Evolutionary conservation across 2,113 vertebrate species (phyloP).

Genomic region (Pionites leucogaster): DNA sequence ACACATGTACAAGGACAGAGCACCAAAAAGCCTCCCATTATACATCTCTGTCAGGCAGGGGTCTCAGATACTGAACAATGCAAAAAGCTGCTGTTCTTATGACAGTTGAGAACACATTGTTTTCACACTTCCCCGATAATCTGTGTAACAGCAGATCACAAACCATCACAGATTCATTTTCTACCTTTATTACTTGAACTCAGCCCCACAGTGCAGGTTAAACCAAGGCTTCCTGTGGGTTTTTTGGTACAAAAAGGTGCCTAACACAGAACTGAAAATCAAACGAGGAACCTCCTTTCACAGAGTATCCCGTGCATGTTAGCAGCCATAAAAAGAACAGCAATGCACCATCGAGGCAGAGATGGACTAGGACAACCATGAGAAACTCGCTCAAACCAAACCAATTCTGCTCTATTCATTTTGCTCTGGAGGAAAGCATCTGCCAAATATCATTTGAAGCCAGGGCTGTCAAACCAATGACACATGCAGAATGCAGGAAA

Average conservation of each 20-base stretch:
- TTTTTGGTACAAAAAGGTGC: background rate
- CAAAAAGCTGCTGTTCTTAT: background rate
- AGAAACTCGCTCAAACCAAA: background rate
- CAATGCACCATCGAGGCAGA: background rate
- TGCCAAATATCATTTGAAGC: background rate
- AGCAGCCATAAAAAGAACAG: background rate
- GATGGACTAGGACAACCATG: background rate
- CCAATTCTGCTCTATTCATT: background rate
- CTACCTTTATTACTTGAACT: background rate
- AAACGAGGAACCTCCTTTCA: background rate
- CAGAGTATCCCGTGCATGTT: rapidly evolving
- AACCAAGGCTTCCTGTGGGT: background rate
- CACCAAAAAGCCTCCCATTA: background rate
- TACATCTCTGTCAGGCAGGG: background rate
- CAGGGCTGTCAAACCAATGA: slow-evolving; percentile 2
- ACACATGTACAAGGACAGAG: background rate
- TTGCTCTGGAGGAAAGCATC: background rate
- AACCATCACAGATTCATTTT: background rate
- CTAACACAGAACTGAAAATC: background rate
- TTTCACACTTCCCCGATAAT: background rate
- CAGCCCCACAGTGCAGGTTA: background rate
- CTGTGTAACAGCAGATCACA: background rate
- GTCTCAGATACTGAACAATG: background rate
- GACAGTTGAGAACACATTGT: background rate
- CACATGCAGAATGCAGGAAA: slow-evolving; percentile 4